Base-by-base conservation (phyloP, 2,797 vertebrate genomes). In the Eupleurogrammus muticus region DNA sequence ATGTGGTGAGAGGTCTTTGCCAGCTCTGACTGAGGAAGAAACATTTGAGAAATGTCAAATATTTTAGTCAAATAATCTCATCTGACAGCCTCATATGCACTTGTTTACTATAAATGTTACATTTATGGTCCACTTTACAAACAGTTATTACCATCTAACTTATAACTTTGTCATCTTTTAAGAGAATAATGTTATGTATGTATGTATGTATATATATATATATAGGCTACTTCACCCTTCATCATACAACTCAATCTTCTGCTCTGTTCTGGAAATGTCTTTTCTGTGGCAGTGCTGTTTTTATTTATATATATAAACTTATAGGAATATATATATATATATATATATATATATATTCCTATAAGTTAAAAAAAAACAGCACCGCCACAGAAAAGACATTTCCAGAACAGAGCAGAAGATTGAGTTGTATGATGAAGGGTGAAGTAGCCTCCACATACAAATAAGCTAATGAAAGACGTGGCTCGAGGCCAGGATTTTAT, bases 401-500 rank as follows among this genome's bases (percentile, higher is more conserved):
- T n/a, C 23, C 5, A 80, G 68, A 76, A 81, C 8, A 77, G 52
- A 44, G 59, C 49, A 19, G 16, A 1, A 60, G 72, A 74, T 67
- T 70, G 75, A 68, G 40, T 40, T 23, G 36, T 38, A 46, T 79
- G 72, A 81, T 73, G 63, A 62, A 79, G 74, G 59, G 60, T 23
- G 69, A 55, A 50, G 55, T 52, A 57, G 70, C 52, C 58, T 66
- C 56, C 28, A 46, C 55, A 51, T 58, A 80, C 68, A 87, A 87
- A 88, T 89, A 86, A 90, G 84, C 75, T 70, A 83, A 86, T 84
- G 85, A 80, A 51, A 77, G 77, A 73, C 61, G 71, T 90, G 86
- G 89, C 87, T 82, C 34, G 49, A 56, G 87, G 89, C 89, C 87
- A 87, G 28, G 65, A 28, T 78, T 87, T 84, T 91, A 90, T 92